These are phyloP conservation scores for Drosophila niveifrons DNA, from an alignment of 2,888 invertebrate species.

Conservation along the genomic window DNA sequence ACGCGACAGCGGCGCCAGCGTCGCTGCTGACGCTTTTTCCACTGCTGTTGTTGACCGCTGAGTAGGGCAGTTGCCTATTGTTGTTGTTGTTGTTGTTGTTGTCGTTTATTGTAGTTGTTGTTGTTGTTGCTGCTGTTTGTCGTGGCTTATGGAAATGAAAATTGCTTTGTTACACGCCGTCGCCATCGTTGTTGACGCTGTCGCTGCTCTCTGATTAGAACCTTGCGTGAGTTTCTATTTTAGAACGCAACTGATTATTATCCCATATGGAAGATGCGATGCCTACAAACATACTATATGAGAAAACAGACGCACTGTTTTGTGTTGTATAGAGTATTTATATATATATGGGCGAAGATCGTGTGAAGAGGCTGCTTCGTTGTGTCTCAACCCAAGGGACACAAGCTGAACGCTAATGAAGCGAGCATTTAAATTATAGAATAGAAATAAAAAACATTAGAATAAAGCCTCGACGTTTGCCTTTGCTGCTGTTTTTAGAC, in stretches of 20 bases:
- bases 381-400: slow-evolving; percentile 1
- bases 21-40: slow-evolving; percentile 30
- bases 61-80: slow-evolving; percentile 64
- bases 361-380: slow-evolving; percentile 11
- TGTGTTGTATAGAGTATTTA: background rate
- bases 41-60: slow-evolving; percentile 72
- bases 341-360: background rate
- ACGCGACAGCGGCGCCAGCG: slow-evolving; percentile 36
- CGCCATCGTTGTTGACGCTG: background rate
- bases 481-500: background rate
- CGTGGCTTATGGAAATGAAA: slow-evolving; percentile 59
- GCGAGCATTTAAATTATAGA: slow-evolving; percentile 4
- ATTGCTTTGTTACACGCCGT: slow-evolving; percentile 52
- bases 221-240: slow-evolving; percentile 54
- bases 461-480: background rate
- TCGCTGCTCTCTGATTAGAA: slow-evolving; percentile 48
- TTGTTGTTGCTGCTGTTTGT: slow-evolving; percentile 41
- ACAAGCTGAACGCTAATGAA: slow-evolving; percentile 11
- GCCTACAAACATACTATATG: background rate
- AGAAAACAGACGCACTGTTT: slow-evolving; percentile 1
- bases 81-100: slow-evolving; percentile 30
- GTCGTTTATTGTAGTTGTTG: background rate
- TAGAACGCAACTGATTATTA: slow-evolving; percentile 32
- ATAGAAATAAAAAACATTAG: background rate
- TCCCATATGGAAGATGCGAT: slow-evolving; percentile 24